phyloP scores from a whole-genome alignment of 2,888 invertebrate genomes.

The Melieria crassipennis region DNA sequence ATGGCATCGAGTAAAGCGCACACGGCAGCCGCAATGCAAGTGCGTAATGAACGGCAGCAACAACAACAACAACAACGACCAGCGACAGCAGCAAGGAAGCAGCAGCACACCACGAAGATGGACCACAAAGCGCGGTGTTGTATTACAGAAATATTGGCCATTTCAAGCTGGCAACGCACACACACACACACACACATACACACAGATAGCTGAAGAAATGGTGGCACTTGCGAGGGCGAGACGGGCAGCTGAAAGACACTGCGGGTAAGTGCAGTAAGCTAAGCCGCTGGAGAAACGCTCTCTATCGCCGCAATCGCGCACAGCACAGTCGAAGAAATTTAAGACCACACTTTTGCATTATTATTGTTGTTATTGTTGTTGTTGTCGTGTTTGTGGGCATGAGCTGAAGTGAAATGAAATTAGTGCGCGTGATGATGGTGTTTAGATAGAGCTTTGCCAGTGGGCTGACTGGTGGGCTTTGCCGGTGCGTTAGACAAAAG shows the following conservation, averaged over 20 bases:
- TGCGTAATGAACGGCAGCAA: slow-evolving; percentile 31
- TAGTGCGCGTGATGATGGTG: slow-evolving; percentile 49
- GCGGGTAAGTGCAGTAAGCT: neutral
- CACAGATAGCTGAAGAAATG: neutral
- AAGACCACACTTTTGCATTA: slow-evolving; percentile 6
- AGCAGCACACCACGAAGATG: neutral
- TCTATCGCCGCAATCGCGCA: neutral
- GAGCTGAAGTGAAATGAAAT: slow-evolving; percentile 34
- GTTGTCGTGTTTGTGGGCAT: neutral
- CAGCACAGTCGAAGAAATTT: slow-evolving; percentile 8
- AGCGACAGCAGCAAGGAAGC: neutral
- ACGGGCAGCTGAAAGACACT: neutral
- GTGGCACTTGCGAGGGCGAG: neutral
- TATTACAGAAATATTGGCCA: neutral
- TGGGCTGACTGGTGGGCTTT: no score
- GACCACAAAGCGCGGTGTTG: neutral
- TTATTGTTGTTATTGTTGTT: neutral
- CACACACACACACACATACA: neutral
- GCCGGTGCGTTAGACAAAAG: no score
- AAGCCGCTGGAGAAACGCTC: neutral
- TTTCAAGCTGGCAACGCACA: neutral
- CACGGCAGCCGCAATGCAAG: slow-evolving; percentile 21
- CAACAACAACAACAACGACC: neutral
- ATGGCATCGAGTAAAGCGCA: neutral
- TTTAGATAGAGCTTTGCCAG: slow-evolving; percentile 40